Conservation (phyloP, 2,113 vertebrate genomes). For the Pollachius pollachius region DNA sequence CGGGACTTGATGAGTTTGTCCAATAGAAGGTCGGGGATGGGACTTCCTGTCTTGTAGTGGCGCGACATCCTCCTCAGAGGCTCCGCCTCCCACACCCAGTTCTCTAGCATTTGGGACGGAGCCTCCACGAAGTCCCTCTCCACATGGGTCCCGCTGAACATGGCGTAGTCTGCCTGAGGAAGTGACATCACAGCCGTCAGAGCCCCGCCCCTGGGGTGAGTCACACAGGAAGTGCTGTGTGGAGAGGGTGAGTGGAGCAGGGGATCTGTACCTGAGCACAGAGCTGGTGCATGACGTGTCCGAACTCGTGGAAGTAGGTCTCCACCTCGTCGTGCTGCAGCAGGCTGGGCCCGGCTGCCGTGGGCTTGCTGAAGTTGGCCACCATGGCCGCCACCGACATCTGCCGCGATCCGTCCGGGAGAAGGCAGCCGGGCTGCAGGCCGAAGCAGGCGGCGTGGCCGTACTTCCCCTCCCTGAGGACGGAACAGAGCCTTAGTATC, state of each 20-base stretch:
- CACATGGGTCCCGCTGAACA: constrained; percentile 96
- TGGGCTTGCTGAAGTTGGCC: constrained; percentile 96
- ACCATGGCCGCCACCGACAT: constrained; percentile 94
- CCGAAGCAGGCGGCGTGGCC: constrained; percentile 96
- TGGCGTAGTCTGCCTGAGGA: constrained; percentile 88
- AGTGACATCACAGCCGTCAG: neutral
- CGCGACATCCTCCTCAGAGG: constrained; percentile 89
- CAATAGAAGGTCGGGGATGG: constrained; percentile 84
- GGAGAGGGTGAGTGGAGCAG: too few relatives aligned
- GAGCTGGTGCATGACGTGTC: constrained; percentile 98
- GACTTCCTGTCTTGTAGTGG: constrained; percentile 80
- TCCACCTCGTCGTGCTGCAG: constrained; percentile 98
- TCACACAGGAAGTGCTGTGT: too few relatives aligned
- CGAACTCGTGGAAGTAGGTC: constrained; percentile 97
- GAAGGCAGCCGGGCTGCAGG: constrained; percentile 90
- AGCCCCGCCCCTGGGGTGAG: neutral
- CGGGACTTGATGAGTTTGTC: constrained; percentile 92
- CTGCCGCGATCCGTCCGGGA: constrained; percentile 79
- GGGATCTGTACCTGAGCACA: constrained; percentile 84
- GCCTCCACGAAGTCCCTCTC: constrained; percentile 97
- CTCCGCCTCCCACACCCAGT: constrained; percentile 98
- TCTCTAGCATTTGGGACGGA: constrained; percentile 97
- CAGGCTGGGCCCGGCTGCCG: constrained; percentile 80
- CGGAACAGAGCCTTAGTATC: too few relatives aligned
- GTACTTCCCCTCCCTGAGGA: constrained; percentile 90